Conservation (phyloP, 2,888 invertebrate genomes). For the Neuroscelio doddi region DNA sequence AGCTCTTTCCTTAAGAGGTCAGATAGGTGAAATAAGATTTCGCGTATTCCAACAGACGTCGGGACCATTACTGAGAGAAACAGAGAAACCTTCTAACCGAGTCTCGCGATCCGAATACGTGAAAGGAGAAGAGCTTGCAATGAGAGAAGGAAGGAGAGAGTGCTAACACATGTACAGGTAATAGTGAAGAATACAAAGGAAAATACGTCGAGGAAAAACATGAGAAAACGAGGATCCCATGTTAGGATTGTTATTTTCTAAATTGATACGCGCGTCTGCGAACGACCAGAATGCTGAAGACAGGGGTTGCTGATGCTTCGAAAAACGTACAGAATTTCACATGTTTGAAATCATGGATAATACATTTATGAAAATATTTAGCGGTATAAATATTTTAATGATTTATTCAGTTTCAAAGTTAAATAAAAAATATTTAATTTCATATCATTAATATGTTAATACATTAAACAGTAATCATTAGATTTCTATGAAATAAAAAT, state of each 20-base stretch:
- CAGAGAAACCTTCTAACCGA: constrained; percentile 49
- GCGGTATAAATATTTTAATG: too few species aligned
- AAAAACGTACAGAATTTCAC: too few species aligned
- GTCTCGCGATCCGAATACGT: too few species aligned
- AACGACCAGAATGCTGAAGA: constrained; percentile 31
- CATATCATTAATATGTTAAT: too few species aligned
- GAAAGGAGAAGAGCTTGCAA: constrained; percentile 43
- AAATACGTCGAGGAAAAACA: constrained; percentile 40
- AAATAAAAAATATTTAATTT: too few species aligned
- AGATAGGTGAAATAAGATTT: constrained; percentile 67
- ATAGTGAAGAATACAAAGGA: constrained; percentile 43
- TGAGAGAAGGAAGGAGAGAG: constrained; percentile 37
- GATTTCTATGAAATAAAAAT: too few species aligned
- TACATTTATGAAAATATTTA: too few species aligned
- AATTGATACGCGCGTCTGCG: constrained; percentile 53
- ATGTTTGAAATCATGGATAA: too few species aligned
- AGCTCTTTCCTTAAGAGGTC: constrained; percentile 45
- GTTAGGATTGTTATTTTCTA: constrained; percentile 62
- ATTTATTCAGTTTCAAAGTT: too few species aligned
- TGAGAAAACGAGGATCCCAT: constrained; percentile 37
- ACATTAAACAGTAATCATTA: too few species aligned
- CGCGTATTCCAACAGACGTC: constrained; percentile 69
- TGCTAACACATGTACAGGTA: constrained; percentile 44
- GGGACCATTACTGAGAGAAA: constrained; percentile 65
- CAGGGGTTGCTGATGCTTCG: too few species aligned